phyloP scores from a whole-genome alignment of 2,888 invertebrate species.

The Antheraea yamamai region DNA sequence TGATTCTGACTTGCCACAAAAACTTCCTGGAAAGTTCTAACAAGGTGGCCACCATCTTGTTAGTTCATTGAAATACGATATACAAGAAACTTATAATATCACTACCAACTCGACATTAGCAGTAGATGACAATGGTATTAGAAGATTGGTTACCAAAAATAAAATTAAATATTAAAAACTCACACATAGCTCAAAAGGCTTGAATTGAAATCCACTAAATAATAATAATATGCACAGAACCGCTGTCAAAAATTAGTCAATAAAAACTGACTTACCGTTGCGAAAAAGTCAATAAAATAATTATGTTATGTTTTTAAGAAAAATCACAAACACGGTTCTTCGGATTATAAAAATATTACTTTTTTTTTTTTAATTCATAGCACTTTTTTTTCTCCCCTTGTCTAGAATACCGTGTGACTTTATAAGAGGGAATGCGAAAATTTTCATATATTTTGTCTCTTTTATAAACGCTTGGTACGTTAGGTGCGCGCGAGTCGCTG shows the following conservation, averaged over 20 bases:
- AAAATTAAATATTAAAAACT: too few species aligned
- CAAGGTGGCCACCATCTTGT: too few species aligned
- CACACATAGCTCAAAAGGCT: too few species aligned
- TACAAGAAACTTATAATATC: too few species aligned
- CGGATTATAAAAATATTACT: conserved; percentile 2
- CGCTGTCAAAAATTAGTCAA: not conserved
- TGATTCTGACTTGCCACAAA: too few species aligned
- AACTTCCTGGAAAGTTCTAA: too few species aligned
- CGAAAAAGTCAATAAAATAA: not conserved
- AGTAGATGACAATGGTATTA: too few species aligned
- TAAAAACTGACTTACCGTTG: not conserved
- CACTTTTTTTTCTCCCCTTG: conserved; percentile 18
- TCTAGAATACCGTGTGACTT: conserved; percentile 35
- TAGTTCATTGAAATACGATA: too few species aligned
- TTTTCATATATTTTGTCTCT: conserved; percentile 55
- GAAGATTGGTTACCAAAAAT: too few species aligned
- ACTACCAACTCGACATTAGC: too few species aligned
- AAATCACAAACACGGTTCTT: conserved; percentile 20
- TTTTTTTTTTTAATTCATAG: conserved; percentile 23
- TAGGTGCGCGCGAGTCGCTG: conserved; percentile 43
- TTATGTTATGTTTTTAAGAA: not conserved
- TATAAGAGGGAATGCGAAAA: conserved; percentile 58
- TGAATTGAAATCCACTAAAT: not conserved
- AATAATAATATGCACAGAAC: not conserved
- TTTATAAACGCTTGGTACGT: conserved; percentile 62